Evolutionary conservation across 2,113 vertebrate species (phyloP).

Genomic region (Hystrix cristata): DNA sequence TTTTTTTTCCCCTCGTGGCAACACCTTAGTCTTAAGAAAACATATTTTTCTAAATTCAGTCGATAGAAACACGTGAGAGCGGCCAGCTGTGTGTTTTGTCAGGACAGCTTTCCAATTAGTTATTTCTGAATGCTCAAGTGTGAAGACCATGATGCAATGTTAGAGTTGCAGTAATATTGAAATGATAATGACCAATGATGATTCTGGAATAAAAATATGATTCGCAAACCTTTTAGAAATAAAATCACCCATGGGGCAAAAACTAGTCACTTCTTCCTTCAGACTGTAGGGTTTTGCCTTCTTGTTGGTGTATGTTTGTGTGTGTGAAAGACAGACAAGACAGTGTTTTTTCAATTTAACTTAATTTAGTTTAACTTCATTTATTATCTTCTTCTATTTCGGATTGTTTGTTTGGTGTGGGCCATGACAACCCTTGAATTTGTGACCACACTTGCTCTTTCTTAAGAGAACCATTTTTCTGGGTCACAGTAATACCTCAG

Average conservation of each 20-base stretch:
- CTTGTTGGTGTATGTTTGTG: not conserved
- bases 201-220: not conserved
- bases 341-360: not conserved
- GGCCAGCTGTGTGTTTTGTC: not conserved
- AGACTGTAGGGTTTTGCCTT: not conserved
- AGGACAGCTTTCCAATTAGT: not conserved
- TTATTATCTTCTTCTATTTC: not conserved
- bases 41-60: slow-evolving; percentile 25
- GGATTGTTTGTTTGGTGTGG: not conserved
- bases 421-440: not conserved
- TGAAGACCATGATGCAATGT: not conserved
- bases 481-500: not conserved
- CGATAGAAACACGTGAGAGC: not conserved
- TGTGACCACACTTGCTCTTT: not conserved
- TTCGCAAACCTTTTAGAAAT: not conserved
- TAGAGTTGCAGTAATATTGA: not conserved
- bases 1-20: not conserved
- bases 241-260: not conserved
- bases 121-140: not conserved
- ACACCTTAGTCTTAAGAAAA: slow-evolving; percentile 43
- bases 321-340: not conserved
- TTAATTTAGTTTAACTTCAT: not conserved
- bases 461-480: not conserved
- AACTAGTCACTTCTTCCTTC: not conserved
- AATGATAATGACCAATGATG: not conserved